phyloP scores from a whole-genome alignment of 92 coral and sea anemone species.

The Montipora capitata region DNA sequence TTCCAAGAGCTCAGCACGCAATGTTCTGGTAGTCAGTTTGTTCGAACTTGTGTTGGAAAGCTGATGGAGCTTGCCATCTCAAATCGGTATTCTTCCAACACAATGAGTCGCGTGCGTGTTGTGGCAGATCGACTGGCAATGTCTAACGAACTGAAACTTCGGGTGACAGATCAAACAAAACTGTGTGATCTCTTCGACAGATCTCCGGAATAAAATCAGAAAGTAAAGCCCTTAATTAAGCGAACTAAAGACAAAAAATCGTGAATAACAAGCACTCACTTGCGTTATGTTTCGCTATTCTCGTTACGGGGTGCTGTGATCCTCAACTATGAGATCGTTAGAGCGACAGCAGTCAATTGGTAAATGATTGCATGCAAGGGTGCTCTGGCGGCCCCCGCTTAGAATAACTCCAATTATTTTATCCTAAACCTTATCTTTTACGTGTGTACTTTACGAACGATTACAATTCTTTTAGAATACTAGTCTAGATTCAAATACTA shows the following conservation, averaged over 20 bases:
- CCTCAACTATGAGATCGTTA: constrained; percentile 8
- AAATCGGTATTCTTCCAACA: background rate
- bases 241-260: background rate
- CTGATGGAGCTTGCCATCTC: background rate
- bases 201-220: background rate
- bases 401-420: too few relatives aligned
- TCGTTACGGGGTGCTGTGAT: background rate
- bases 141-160: background rate
- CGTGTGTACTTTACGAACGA: constrained; percentile 1
- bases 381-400: background rate
- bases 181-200: constrained; percentile 6
- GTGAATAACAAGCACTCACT: background rate
- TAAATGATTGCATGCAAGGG: background rate
- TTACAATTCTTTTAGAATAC: too few relatives aligned
- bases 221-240: background rate
- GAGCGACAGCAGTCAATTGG: too few relatives aligned
- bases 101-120: background rate
- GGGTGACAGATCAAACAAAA: background rate
- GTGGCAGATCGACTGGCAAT: too few relatives aligned
- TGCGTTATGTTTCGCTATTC: background rate
- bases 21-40: background rate
- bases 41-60: too few relatives aligned
- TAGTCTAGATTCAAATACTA: too few relatives aligned
- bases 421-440: constrained; percentile 1
- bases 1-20: background rate